Conservation (phyloP, 2,797 vertebrate genomes). For the Oreochromis mossambicus region DNA sequence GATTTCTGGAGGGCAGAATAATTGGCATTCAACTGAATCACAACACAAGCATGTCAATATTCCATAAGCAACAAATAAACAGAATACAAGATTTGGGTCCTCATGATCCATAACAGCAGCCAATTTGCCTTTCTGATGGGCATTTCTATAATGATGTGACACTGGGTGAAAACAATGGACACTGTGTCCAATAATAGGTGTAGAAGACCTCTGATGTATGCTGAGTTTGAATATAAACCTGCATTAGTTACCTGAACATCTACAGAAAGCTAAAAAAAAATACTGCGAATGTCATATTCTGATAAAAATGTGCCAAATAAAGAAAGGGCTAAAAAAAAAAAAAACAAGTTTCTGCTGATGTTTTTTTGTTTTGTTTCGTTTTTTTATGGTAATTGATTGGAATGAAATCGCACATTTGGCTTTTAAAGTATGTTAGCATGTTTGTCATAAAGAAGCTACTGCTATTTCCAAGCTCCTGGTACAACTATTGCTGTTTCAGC, state of each 20-base stretch:
- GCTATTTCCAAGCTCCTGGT: not conserved
- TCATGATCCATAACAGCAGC: not conserved
- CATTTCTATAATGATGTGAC: not conserved
- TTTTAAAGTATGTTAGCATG: not conserved
- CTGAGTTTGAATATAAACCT: not conserved
- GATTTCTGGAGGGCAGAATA: not conserved
- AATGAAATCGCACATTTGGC: fast-evolving
- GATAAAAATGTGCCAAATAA: not conserved
- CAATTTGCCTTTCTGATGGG: not conserved
- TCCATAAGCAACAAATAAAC: not conserved
- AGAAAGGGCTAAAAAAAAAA: not conserved
- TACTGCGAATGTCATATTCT: not conserved
- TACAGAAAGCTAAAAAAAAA: not conserved
- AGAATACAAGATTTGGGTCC: not conserved
- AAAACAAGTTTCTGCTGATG: not conserved
- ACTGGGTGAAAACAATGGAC: not conserved
- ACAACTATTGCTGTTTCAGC: not conserved
- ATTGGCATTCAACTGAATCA: not conserved
- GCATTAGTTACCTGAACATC: not conserved
- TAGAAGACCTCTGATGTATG: not conserved
- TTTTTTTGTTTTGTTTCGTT: not conserved
- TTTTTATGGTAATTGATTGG: not conserved
- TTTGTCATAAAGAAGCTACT: not conserved
- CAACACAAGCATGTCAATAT: not conserved
- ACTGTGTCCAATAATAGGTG: not conserved